Evolutionary conservation across 2,888 invertebrate genomes (phyloP), one percentile per base, ranked within the genome.

Genomic region (Deilephila elpenor): DNA sequence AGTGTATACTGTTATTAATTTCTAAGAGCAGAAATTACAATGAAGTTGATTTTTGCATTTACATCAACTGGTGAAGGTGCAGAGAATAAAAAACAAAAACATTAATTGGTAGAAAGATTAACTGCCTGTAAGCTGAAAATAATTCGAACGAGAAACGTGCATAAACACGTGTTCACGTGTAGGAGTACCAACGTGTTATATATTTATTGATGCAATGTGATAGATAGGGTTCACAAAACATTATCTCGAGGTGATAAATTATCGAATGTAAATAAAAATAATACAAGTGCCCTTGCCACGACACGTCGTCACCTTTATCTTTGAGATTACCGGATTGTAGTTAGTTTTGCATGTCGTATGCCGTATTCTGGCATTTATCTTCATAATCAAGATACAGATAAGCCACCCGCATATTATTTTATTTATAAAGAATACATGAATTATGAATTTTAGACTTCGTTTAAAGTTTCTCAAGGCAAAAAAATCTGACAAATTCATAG

Each of bases 181-280:
- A 56, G n/a, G 56, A 56, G 56, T n/a, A 56, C 7, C 14, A 53
- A 56, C 19, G 14, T 56, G 56, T n/a, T 17, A n/a, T n/a, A 7
- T 56, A 56, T 56, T 56, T 56, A 56, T 56, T 56, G 56, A 56
- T n/a, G 56, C n/a, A n/a, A 56, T 56, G n/a, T 6, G 17, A n/a
- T n/a, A 56, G 53, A 53, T 53, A 17, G 14, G 17, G 53, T 53
- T 53, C 17, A 14, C 6, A 56, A 56, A 56, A n/a, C n/a, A 56
- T 56, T 56, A 56, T n/a, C 56, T 5, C 56, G n/a, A 5, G 56
- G n/a, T 56, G n/a, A 56, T 56, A n/a, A n/a, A n/a, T n/a, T n/a
- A 56, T 44, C 44, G 44, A 44, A 44, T 44, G n/a, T 56, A 56
- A 56, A 56, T 56, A 56, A 56, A 56, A n/a, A 56, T 56, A 56